Evolutionary conservation across 1,140 invertebrate species (phyloP), one percentile per base, ranked within the genome.

Genomic region (Leptinotarsa undecemlineata): DNA sequence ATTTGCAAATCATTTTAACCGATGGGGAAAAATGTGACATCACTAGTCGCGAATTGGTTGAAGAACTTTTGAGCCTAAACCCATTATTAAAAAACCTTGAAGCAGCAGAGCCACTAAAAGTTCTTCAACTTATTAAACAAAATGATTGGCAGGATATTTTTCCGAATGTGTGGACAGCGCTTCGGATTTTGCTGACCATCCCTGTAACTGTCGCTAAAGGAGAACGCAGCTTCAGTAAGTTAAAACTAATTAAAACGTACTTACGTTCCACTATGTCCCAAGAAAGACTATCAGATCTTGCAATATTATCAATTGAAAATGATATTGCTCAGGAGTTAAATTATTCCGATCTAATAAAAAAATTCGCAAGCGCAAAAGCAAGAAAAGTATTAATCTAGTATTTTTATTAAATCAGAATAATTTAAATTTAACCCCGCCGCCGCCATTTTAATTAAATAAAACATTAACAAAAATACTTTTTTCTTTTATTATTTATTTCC

Each of bases 161-260:
- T n/a, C 51, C n/a, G 51, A 57, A 57, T 57, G 51, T 57, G 51
- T 57, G 51, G 51, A 57, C 51, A 57, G 26, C 26, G 26, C 26
- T 33, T 33, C 26, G 26, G 26, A 33, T 33, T 33, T 33, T 33
- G 51, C 51, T 57, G 51, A 57, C 51, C n/a, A 57, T 57, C 14
- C 51, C 51, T 57, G 51, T 57, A 57, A 57, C 51, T 57, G 51
- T 57, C 51, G 51, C 51, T 57, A 57, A 57, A 57, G 51, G 51
- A n/a, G 51, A 57, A 57, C 51, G 51, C 14, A 57, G 51, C 51
- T 57, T 57, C 51, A n/a, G 51, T 57, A 57, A 57, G n/a, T 57
- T 57, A 57, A 57, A 57, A 57, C 51, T 57, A 17, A 57, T 57
- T 14, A 57, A 57, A 57, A 57, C 51, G 14, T 57, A 57, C 26